phyloP scores from a whole-genome alignment of 2,113 vertebrate species.

The Echinops telfairi region DNA sequence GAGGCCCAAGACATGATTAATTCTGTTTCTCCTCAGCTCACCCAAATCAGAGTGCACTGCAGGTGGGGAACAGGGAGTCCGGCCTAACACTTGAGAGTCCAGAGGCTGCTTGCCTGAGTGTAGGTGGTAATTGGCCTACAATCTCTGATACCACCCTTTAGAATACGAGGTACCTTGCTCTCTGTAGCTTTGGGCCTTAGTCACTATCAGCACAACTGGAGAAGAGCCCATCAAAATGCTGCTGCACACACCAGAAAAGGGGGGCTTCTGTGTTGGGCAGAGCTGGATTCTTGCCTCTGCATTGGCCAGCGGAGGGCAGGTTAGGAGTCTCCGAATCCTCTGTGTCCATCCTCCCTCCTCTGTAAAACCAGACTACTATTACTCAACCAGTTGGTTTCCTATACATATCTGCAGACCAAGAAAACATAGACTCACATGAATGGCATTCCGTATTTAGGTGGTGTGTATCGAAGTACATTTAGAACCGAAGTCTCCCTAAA shows the following conservation, averaged over 20 bases:
- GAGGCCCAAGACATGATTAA: not conserved
- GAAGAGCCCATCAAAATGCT: not conserved
- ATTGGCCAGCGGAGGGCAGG: not conserved
- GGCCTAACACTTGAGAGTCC: not conserved
- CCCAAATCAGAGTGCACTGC: not conserved
- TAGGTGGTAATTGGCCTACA: not conserved
- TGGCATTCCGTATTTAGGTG: constrained; percentile 43
- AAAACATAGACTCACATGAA: not conserved
- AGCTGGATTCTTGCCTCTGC: not conserved
- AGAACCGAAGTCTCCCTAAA: not conserved
- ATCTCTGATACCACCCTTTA: not conserved
- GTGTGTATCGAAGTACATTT: not conserved
- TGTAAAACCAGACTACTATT: constrained; percentile 3
- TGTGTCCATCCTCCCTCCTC: not conserved
- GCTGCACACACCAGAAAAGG: not conserved
- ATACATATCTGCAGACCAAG: not conserved
- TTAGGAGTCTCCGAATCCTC: not conserved
- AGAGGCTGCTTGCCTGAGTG: not conserved
- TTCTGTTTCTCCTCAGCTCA: not conserved
- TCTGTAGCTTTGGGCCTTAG: constrained; percentile 21
- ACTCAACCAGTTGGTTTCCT: not conserved
- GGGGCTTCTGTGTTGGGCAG: not conserved
- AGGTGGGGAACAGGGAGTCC: not conserved
- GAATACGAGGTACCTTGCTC: not conserved
- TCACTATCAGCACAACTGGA: not conserved